These are phyloP conservation scores for Drosophila leonis DNA, from an alignment of 2,888 invertebrate genomes.

Conservation along the genomic window DNA sequence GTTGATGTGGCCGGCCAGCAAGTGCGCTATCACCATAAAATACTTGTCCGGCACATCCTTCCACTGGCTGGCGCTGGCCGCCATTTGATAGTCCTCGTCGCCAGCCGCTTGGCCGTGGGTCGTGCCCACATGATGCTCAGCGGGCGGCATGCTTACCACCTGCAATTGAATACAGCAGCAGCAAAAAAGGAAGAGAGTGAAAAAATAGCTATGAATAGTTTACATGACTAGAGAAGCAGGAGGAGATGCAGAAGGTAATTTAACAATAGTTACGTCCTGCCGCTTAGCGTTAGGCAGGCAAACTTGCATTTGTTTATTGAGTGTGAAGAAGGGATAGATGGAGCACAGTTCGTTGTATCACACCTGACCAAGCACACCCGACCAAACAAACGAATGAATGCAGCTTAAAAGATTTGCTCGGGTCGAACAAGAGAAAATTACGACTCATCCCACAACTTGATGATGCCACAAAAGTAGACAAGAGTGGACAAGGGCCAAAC, in stretches of 20 bases:
- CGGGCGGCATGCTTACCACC: conserved; percentile 70
- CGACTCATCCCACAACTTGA: neutral
- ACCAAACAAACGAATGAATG: conserved; percentile 1
- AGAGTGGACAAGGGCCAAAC: neutral
- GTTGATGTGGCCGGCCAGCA: conserved; percentile 81
- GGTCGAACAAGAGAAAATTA: neutral
- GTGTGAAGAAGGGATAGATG: neutral
- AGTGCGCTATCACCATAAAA: conserved; percentile 81
- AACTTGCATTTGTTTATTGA: conserved; percentile 8
- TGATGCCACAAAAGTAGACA: neutral
- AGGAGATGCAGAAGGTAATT: neutral
- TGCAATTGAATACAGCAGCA: conserved; percentile 32
- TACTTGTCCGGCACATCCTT: conserved; percentile 84
- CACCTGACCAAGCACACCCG: conserved; percentile 9
- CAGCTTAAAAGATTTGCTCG: neutral
- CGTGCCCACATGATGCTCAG: conserved; percentile 54
- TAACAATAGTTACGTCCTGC: conserved; percentile 32
- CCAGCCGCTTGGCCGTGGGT: conserved; percentile 21
- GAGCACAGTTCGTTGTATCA: conserved; percentile 31
- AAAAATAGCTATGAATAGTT: conserved; percentile 27
- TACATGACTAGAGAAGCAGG: neutral
- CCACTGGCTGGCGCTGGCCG: conserved; percentile 68
- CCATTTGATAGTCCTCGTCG: conserved; percentile 54
- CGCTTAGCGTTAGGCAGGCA: conserved; percentile 3
- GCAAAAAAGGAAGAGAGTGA: neutral